Evolutionary conservation across 2,888 invertebrate species (phyloP).

Genomic region (Epiblema foenella): DNA sequence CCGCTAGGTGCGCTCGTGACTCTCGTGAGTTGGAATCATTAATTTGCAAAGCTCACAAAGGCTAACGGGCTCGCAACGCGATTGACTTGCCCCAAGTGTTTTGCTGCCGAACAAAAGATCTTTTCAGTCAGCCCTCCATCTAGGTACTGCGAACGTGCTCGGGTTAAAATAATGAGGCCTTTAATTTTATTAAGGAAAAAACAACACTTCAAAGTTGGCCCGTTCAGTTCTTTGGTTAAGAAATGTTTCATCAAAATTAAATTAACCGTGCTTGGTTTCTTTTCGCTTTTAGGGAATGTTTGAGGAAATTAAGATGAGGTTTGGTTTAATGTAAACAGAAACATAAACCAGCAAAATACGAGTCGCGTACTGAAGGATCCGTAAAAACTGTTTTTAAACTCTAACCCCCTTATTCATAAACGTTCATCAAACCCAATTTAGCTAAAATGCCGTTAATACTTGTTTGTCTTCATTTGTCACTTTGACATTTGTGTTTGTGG

Average conservation of each 20-base stretch:
- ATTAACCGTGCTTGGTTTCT: conserved; percentile 23
- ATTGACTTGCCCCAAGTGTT: conserved; percentile 81
- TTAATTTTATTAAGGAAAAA: conserved; percentile 72
- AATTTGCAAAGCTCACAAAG: conserved; percentile 77
- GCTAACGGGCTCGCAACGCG: conserved; percentile 63
- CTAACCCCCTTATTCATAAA: too few species aligned
- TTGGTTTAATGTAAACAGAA: neutral
- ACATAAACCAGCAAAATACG: neutral
- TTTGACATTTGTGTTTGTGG: too few species aligned
- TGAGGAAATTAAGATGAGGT: conserved; percentile 27
- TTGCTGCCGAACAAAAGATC: conserved; percentile 77
- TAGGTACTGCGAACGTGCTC: conserved; percentile 65
- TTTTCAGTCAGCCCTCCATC: conserved; percentile 59
- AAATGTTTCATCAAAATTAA: conserved; percentile 39
- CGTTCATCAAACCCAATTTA: too few species aligned
- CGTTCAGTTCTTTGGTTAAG: conserved; percentile 45
- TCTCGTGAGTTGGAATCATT: conserved; percentile 65
- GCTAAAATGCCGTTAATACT: too few species aligned
- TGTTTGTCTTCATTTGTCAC: too few species aligned
- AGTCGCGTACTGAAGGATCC: too few species aligned
- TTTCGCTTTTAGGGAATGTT: conserved; percentile 9
- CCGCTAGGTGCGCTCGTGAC: conserved; percentile 57
- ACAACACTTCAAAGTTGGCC: conserved; percentile 53
- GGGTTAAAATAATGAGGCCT: conserved; percentile 77
- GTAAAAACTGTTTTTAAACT: too few species aligned